Percentiles rank a stretch among this genome's conserved stretches.
These are phyloP conservation scores for Euplexia lucipara DNA, from an alignment of 2,888 invertebrate species.

Conservation along the genomic window DNA sequence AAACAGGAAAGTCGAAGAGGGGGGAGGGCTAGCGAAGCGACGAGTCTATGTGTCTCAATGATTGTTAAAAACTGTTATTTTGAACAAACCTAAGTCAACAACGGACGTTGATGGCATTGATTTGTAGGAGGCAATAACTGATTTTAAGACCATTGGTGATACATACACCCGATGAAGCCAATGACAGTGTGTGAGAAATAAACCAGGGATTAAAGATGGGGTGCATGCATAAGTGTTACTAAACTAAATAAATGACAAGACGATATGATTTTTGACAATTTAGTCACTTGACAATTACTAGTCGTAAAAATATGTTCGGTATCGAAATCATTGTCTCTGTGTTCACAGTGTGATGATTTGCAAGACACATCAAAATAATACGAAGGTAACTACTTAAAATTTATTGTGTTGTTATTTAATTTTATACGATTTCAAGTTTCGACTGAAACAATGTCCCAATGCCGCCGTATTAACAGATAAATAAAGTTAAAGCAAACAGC, in stretches of 20 bases:
- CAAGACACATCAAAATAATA: constrained; percentile 19
- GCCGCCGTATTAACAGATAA: neutral
- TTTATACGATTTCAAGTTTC: neutral
- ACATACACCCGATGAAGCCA: constrained; percentile 65
- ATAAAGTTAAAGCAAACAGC: neutral
- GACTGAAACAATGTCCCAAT: neutral
- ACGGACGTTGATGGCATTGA: constrained; percentile 41
- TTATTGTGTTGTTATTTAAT: too few species aligned
- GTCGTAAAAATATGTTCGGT: constrained; percentile 9
- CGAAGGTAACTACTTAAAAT: too few species aligned
- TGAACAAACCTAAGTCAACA: constrained; percentile 30
- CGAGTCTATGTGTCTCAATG: constrained; percentile 64
- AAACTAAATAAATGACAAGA: constrained; percentile 33
- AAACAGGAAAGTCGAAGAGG: constrained; percentile 88
- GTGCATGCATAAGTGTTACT: constrained; percentile 64
- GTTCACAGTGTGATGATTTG: constrained; percentile 28
- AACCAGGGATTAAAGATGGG: constrained; percentile 61
- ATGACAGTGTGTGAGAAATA: constrained; percentile 62
- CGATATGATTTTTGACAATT: constrained; percentile 9
- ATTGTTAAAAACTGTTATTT: constrained; percentile 39
- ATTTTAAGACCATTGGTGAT: constrained; percentile 42
- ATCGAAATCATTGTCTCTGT: constrained; percentile 7
- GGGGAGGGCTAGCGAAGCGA: constrained; percentile 82
- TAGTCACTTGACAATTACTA: constrained; percentile 8
- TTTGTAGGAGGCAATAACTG: constrained; percentile 38